Evolutionary conservation across 1,140 invertebrate genomes (phyloP), one percentile per base, ranked within the genome.

Genomic region (Himalopsyche phryganea): DNA sequence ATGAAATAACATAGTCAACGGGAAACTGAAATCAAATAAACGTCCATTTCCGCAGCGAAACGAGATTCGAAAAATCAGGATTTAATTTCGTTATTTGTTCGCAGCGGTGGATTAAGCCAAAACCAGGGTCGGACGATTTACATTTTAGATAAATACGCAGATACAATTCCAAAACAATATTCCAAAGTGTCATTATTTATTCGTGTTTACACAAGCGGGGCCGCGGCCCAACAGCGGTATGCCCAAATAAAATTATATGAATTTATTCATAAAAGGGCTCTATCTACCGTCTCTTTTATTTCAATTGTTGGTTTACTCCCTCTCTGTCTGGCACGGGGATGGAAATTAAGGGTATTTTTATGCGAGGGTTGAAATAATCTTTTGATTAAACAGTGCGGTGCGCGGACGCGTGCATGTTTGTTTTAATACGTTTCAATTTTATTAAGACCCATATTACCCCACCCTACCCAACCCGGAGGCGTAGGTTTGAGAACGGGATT

Each of bases 121-220:
- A 9, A 50, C 3, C 23, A 28, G 23, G 23, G 23, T 28, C 23
- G 48, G 15, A 10, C 17, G 40, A 59, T 59, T 60, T 48, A 49
- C 50, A 53, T 60, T 60, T 48, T 42, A 20, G 48, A 50, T 50
- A 50, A 50, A 50, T 50, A 50, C 35, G 50, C n/a, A n/a, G n/a
- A n/a, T 46, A 23, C 51, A 45, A 33, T 14, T 36, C 33, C 51
- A 40, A 45, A 54, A 54, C 48, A 54, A 49, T 56, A 56, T 61
- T 46, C 49, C 52, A 45, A 61, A 51, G 59, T 56, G 53, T 50
- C 59, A 56, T 61, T 56, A 61, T 61, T 61, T 61, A 61, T 61
- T 56, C 59, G 47, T 56, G 59, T 61, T 61, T 61, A 61, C 59
- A 61, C 48, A 47, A 52, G 32, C 51, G 23, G 46, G n/a, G 48